Evolutionary conservation across 2,113 vertebrate species (phyloP), one percentile per base, ranked within the genome.

Genomic region (Boleophthalmus pectinirostris): DNA sequence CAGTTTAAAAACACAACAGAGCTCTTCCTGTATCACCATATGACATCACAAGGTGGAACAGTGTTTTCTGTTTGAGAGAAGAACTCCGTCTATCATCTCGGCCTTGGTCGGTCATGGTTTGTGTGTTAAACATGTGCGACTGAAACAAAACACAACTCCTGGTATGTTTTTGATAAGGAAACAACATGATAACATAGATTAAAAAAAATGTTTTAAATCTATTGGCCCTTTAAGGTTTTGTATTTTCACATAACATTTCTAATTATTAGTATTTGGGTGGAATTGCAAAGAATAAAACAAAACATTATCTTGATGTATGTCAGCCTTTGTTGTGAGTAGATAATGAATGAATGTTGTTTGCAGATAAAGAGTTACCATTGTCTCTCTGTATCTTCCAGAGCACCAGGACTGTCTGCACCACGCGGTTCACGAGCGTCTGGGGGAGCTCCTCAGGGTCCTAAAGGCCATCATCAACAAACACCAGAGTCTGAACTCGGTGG

Each of bases 401-500:
- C 94, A 94, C 73, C 94, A 96, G 87, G 95, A 95, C 69, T 94
- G 92, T 75, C 94, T 97, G 66, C 95, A 97, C 87, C 95, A 96
- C 23, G 91, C 94, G 4, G 96, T 95, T 38, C 95, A 97, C 0
- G 96, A 98, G 89, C 95, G 96, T 43, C 93, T 99, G 0, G 96
- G 96, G 2, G 96, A 98, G 79, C 90, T 98, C 75, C 93, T 98
- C 0, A 92, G 93, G 73, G 95, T 98, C 74, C 92, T 99, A 83
- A 98, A 96, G 84, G 90, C 92, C 72, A 90, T 98, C 68, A 96
- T 98, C 87, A 93, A 84, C 87, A 98, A 97, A 87, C 96, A 98
- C 91, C 96, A 95, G 81, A 94, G 94, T 74, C 93, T 99, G 29
- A 98, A 97, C 92, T 98, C 96, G 0, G 94, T 96, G 83, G 96